phyloP scores from a whole-genome alignment of 2,797 vertebrate species.

The Valencia hispanica region DNA sequence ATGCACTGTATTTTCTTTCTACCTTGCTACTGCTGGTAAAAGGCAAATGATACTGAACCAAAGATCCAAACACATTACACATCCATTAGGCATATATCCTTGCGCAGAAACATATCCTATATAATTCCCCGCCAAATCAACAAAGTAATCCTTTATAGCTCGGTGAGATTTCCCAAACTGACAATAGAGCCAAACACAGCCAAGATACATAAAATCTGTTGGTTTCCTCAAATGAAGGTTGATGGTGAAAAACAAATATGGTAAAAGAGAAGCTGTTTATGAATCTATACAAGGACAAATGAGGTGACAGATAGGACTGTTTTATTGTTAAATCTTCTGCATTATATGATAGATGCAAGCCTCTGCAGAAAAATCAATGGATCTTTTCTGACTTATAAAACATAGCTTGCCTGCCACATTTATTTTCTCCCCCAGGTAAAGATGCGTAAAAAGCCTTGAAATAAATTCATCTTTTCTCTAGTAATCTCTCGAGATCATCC shows the following conservation, averaged over 20 bases:
- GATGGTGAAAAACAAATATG: slow-evolving; percentile 36
- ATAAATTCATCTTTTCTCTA: slow-evolving; percentile 1
- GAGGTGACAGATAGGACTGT: slow-evolving; percentile 21
- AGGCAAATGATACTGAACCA: slow-evolving; percentile 47
- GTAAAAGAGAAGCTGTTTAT: slow-evolving; percentile 33
- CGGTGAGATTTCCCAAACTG: slow-evolving; percentile 54
- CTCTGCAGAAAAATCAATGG: slow-evolving; percentile 22
- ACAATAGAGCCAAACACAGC: slow-evolving; percentile 65
- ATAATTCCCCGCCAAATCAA: slow-evolving; percentile 65
- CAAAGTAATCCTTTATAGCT: slow-evolving; percentile 69
- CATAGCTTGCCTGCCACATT: background rate
- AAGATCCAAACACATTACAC: slow-evolving; percentile 65
- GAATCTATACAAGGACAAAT: slow-evolving; percentile 34
- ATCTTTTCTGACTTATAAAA: slow-evolving; percentile 5
- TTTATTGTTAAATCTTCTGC: slow-evolving; percentile 24
- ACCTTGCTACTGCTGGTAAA: slow-evolving; percentile 37
- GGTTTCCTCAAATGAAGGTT: slow-evolving; percentile 28
- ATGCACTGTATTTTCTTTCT: slow-evolving; percentile 43
- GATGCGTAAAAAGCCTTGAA: slow-evolving; percentile 4
- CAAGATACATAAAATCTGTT: slow-evolving; percentile 47
- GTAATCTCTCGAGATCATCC: background rate
- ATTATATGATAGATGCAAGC: slow-evolving; percentile 24
- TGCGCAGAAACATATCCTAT: slow-evolving; percentile 60
- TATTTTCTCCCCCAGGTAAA: slow-evolving; percentile 3
- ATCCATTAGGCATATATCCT: slow-evolving; percentile 59